Conservation (phyloP, 1,140 invertebrate species). For the Drosophila ohnishii region DNA sequence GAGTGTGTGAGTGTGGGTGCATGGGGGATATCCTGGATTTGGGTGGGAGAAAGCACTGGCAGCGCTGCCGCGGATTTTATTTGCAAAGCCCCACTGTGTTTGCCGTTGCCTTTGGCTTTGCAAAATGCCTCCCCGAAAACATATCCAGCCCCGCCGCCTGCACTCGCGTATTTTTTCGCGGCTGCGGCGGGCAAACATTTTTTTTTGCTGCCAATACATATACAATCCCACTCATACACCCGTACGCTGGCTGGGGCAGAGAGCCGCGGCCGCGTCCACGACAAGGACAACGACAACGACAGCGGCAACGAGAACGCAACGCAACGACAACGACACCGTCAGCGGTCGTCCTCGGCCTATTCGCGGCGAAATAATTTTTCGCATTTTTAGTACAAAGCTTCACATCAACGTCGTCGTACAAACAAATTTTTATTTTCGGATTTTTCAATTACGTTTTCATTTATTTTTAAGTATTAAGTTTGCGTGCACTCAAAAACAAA, state of each 20-base stretch:
- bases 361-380: constrained; percentile 83
- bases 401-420: constrained; percentile 83
- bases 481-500: constrained; percentile 77
- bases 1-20: background rate
- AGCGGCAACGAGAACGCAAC: constrained; percentile 41
- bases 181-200: constrained; percentile 70
- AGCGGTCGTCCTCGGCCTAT: constrained; percentile 79
- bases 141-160: constrained; percentile 37
- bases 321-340: constrained; percentile 56
- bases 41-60: constrained; percentile 56
- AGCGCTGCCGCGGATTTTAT: constrained; percentile 66
- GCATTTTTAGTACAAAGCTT: constrained; percentile 83
- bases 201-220: constrained; percentile 62
- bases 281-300: constrained; percentile 17
- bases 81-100: constrained; percentile 66
- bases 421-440: constrained; percentile 83
- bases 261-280: constrained; percentile 42
- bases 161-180: constrained; percentile 79
- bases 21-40: constrained; percentile 44
- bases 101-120: constrained; percentile 55
- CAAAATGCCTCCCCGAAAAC: constrained; percentile 42
- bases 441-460: constrained; percentile 83
- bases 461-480: constrained; percentile 82
- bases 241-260: constrained; percentile 31
- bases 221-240: constrained; percentile 36